phyloP scores from a whole-genome alignment of 2,888 invertebrate genomes.

The Zygogramma bicolorata region DNA sequence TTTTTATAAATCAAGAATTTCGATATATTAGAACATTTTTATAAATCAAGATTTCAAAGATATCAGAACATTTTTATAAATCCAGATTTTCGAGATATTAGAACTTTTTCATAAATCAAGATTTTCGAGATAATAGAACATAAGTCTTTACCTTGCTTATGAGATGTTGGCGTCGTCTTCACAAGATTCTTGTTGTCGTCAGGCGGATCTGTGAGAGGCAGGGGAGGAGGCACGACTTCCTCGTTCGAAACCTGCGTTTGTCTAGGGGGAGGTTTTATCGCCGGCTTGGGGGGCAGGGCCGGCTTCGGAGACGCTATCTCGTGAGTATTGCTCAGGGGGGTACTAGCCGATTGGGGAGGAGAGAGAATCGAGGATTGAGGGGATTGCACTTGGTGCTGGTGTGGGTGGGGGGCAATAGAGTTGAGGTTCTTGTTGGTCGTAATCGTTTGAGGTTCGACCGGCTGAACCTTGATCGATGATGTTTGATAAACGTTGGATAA shows the following conservation, averaged over 20 bases:
- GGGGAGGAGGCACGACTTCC: slow-evolving; percentile 66
- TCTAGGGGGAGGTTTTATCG: slow-evolving; percentile 73
- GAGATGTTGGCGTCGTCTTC: neutral
- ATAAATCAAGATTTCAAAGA: too few species aligned
- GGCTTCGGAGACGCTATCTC: slow-evolving; percentile 73
- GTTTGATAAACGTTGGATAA: slow-evolving; percentile 84
- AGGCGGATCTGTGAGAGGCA: slow-evolving; percentile 63
- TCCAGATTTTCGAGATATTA: too few species aligned
- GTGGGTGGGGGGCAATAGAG: slow-evolving; percentile 38
- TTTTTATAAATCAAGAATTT: too few species aligned
- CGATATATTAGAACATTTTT: too few species aligned
- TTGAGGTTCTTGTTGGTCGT: slow-evolving; percentile 63
- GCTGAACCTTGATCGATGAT: slow-evolving; percentile 84
- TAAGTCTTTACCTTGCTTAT: slow-evolving; percentile 17
- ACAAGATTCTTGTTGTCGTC: slow-evolving; percentile 53
- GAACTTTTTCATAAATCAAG: too few species aligned
- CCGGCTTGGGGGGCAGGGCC: slow-evolving; percentile 87
- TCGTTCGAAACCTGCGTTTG: slow-evolving; percentile 62
- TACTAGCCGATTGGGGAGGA: slow-evolving; percentile 74
- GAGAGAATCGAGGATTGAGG: slow-evolving; percentile 64
- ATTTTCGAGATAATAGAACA: too few species aligned
- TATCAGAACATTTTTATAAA: too few species aligned
- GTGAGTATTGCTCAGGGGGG: slow-evolving; percentile 66
- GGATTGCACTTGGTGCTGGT: slow-evolving; percentile 51
- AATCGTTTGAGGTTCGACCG: slow-evolving; percentile 82